These are phyloP conservation scores for Centropus unirufus DNA, from an alignment of 2,113 vertebrate species.

Conservation along the genomic window DNA sequence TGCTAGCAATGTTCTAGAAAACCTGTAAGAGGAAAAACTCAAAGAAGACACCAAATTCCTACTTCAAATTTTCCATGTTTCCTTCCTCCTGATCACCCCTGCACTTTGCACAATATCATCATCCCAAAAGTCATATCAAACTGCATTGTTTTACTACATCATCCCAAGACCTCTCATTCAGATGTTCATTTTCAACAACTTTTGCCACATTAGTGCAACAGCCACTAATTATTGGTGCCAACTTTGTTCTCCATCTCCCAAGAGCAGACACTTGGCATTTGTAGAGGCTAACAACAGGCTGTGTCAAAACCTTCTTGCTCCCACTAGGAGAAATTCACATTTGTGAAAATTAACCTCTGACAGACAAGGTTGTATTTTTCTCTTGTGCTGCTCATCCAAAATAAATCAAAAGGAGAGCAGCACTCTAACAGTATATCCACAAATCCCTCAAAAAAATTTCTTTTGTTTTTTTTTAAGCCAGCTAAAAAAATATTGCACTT, in stretches of 20 bases:
- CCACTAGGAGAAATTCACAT: neutral
- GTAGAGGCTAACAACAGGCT: slow-evolving; percentile 25
- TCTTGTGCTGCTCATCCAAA: neutral
- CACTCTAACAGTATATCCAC: neutral
- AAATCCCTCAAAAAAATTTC: neutral
- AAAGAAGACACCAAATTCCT: neutral
- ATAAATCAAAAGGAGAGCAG: neutral
- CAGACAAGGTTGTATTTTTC: neutral
- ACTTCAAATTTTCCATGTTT: neutral
- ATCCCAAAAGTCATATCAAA: neutral
- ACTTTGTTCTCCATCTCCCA: slow-evolving; percentile 48
- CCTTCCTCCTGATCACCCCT: neutral
- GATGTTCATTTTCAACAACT: slow-evolving; percentile 16
- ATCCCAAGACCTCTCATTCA: neutral
- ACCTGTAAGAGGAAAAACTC: neutral
- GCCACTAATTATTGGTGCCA: slow-evolving; percentile 40
- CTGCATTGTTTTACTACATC: neutral
- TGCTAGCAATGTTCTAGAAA: neutral
- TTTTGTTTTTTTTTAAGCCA: neutral
- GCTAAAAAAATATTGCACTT: neutral
- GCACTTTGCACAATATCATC: neutral
- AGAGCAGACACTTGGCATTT: slow-evolving; percentile 37
- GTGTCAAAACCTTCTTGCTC: slow-evolving; percentile 1
- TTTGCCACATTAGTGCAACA: slow-evolving; percentile 25
- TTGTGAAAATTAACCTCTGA: slow-evolving; percentile 26